A percentile compares a stretch with the other conserved stretches of the same genome.
Conservation (phyloP, 2,113 vertebrate genomes). For the Poicephalus meyeri region DNA sequence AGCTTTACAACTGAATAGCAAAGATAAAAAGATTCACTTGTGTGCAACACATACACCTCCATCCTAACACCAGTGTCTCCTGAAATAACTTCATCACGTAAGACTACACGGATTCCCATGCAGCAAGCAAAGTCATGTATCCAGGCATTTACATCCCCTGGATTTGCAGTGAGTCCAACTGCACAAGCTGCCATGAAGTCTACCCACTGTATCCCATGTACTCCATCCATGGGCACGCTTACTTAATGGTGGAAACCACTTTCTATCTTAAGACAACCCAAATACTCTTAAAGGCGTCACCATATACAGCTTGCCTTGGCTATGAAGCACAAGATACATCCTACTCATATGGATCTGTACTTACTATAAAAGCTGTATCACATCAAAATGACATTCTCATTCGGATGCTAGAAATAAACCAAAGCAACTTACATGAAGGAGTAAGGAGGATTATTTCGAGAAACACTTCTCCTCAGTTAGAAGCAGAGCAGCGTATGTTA, state of each 20-base stretch:
- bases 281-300: constrained; percentile 10
- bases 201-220: not conserved
- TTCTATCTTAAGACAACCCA: constrained; percentile 38
- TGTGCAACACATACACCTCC: not conserved
- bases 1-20: not conserved
- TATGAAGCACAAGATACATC: not conserved
- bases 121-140: not conserved
- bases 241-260: constrained; percentile 7
- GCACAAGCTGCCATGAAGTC: not conserved
- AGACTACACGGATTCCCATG: not conserved
- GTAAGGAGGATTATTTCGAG: constrained; percentile 53
- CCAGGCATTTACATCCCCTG: not conserved
- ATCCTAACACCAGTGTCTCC: not conserved
- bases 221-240: not conserved
- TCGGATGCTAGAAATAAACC: constrained; percentile 62
- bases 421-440: constrained; percentile 50
- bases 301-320: constrained; percentile 24
- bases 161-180: not conserved
- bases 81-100: not conserved
- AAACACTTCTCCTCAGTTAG: not conserved
- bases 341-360: constrained; percentile 29
- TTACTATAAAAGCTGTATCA: constrained; percentile 43
- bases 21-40: not conserved
- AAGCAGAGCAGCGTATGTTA: constrained; percentile 57
- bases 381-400: constrained; percentile 24